Evolutionary conservation across 2,113 vertebrate species (phyloP).

Genomic region (Neodon shergylaensis): DNA sequence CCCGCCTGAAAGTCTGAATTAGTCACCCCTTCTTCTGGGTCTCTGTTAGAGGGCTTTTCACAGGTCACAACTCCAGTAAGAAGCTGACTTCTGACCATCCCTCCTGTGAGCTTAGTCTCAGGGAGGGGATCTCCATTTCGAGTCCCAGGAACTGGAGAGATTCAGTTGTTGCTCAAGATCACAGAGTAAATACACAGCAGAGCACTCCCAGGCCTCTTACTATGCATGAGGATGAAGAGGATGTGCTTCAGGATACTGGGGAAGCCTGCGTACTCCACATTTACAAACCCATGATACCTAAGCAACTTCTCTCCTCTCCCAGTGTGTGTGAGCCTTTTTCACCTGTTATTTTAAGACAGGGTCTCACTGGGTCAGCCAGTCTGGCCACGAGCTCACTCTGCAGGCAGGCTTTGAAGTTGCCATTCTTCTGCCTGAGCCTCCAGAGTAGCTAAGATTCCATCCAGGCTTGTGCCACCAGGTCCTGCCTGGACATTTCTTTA

Average conservation of each 20-base stretch:
- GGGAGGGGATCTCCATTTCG: not conserved
- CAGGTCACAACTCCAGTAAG: rapidly evolving
- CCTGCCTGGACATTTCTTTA: not conserved
- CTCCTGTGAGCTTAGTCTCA: not conserved
- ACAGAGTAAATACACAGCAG: not conserved
- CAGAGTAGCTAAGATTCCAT: not conserved
- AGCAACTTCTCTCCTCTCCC: not conserved
- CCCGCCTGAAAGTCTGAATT: not conserved
- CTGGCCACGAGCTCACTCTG: not conserved
- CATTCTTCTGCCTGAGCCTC: not conserved
- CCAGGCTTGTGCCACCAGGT: not conserved
- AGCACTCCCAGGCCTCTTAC: not conserved
- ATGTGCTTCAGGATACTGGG: not conserved
- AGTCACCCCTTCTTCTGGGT: not conserved
- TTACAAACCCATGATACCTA: not conserved
- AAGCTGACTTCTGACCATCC: not conserved
- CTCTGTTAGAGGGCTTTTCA: not conserved
- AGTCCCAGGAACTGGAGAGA: conserved; percentile 6
- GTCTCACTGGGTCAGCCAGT: not conserved
- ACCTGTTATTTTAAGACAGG: not conserved
- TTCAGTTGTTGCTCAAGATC: not conserved
- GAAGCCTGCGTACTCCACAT: not conserved
- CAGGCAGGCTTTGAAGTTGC: not conserved
- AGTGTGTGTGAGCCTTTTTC: not conserved
- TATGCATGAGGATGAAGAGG: not conserved